These are phyloP conservation scores for Sorex maritimensis DNA, from an alignment of 2,797 vertebrate genomes.

Conservation along the genomic window DNA sequence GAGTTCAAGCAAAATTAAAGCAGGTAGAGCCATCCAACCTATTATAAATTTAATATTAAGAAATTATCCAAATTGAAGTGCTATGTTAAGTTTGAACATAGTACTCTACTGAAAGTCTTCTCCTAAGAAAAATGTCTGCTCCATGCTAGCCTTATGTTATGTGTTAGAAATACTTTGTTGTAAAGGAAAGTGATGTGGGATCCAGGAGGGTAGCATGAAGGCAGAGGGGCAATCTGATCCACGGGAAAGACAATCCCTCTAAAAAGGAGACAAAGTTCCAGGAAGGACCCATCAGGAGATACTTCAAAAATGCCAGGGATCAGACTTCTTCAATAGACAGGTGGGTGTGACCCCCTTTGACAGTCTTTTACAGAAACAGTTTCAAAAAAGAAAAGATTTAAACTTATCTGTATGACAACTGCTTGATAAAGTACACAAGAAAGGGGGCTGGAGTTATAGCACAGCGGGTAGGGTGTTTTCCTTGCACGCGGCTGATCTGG, in stretches of 20 bases:
- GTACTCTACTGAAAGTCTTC: not conserved
- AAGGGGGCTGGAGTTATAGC: too few species aligned
- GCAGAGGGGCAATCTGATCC: not conserved
- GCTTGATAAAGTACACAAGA: not conserved
- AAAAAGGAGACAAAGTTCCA: too few species aligned
- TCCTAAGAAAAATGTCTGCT: not conserved
- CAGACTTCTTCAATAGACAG: fast-evolving
- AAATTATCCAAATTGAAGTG: too few species aligned
- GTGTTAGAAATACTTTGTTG: not conserved
- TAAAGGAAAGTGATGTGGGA: not conserved
- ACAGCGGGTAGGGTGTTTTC: too few species aligned
- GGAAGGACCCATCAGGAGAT: not conserved
- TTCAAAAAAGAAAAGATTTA: not conserved
- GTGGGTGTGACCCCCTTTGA: not conserved
- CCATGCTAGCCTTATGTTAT: not conserved
- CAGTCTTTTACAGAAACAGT: not conserved
- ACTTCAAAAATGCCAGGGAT: not conserved
- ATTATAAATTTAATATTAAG: not conserved
- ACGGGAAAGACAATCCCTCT: not conserved
- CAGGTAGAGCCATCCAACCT: too few species aligned
- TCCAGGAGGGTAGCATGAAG: not conserved
- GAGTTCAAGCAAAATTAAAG: too few species aligned
- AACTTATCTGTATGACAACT: not conserved
- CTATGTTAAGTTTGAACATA: not conserved
- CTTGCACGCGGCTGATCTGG: too few species aligned